Conservation (phyloP, 2,797 vertebrate species). For the Eulemur mongoz region DNA sequence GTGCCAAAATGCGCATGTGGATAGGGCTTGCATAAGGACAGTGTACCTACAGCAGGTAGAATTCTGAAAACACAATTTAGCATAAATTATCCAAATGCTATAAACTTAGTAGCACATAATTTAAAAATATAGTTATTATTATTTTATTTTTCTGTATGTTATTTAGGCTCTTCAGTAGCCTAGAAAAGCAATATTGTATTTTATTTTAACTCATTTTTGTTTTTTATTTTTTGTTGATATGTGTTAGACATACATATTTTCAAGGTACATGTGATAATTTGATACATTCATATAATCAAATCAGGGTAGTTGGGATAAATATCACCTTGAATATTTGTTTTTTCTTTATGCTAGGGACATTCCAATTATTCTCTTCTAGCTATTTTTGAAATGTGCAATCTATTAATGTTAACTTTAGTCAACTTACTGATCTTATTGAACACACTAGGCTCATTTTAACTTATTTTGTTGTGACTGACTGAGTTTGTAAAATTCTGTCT, state of each 20-base stretch:
- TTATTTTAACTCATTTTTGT: neutral
- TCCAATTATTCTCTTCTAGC: neutral
- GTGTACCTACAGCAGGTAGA: neutral
- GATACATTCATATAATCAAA: neutral
- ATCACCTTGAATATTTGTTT: neutral
- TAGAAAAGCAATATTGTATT: neutral
- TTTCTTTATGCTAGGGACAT: neutral
- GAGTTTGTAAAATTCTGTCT: neutral
- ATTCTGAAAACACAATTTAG: neutral
- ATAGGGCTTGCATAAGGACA: neutral
- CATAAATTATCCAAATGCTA: neutral
- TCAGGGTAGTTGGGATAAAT: neutral
- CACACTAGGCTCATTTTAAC: neutral
- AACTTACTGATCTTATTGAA: neutral
- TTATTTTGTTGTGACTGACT: neutral
- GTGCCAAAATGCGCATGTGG: neutral
- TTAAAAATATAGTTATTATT: neutral
- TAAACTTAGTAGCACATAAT: neutral
- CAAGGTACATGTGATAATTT: neutral
- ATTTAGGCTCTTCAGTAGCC: neutral
- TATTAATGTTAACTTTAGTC: neutral
- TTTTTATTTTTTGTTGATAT: neutral
- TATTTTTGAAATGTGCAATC: neutral
- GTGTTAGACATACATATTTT: neutral
- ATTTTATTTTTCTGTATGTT: neutral